Percentiles rank a stretch among this genome's conserved stretches.
These are phyloP conservation scores for Silurus lanzhouensis DNA, from an alignment of 2,797 vertebrate genomes.

Conservation along the genomic window DNA sequence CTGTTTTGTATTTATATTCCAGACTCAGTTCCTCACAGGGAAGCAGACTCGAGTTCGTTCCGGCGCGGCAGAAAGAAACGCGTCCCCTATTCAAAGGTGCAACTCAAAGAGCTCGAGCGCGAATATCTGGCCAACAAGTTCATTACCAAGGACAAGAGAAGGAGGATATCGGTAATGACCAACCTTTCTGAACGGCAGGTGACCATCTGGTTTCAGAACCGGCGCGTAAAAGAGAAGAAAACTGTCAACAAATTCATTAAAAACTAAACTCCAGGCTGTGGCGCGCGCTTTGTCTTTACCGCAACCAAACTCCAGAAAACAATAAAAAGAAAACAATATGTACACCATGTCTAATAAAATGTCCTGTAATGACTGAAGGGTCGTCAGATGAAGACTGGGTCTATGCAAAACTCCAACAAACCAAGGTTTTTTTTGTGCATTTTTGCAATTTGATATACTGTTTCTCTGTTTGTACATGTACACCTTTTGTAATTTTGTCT, in stretches of 20 bases:
- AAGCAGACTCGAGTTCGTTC: slow-evolving; percentile 79
- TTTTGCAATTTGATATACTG: neutral
- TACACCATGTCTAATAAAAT: neutral
- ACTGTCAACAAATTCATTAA: slow-evolving; percentile 97
- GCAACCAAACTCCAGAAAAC: slow-evolving; percentile 31
- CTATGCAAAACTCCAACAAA: neutral
- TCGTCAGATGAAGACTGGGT: neutral
- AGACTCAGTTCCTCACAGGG: slow-evolving; percentile 71
- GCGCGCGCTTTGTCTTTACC: slow-evolving; percentile 16
- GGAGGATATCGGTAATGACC: slow-evolving; percentile 95
- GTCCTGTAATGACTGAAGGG: neutral
- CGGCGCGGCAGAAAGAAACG: slow-evolving; percentile 96
- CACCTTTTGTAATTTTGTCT: neutral
- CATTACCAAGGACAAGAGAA: slow-evolving; percentile 99
- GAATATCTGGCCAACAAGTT: slow-evolving; percentile 99
- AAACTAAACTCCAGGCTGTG: slow-evolving; percentile 71
- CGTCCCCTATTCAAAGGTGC: slow-evolving; percentile 97
- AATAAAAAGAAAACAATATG: slow-evolving; percentile 15
- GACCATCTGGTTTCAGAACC: slow-evolving; percentile 99
- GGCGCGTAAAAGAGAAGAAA: slow-evolving; percentile 99
- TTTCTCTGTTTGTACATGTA: slow-evolving; percentile 22
- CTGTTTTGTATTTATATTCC: neutral
- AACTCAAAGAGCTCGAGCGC: slow-evolving; percentile 97
- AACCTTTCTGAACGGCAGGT: slow-evolving; percentile 98
- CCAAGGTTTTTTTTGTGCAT: neutral